phyloP scores from a whole-genome alignment of 2,797 vertebrate genomes.

The Etheostoma perlongum region DNA sequence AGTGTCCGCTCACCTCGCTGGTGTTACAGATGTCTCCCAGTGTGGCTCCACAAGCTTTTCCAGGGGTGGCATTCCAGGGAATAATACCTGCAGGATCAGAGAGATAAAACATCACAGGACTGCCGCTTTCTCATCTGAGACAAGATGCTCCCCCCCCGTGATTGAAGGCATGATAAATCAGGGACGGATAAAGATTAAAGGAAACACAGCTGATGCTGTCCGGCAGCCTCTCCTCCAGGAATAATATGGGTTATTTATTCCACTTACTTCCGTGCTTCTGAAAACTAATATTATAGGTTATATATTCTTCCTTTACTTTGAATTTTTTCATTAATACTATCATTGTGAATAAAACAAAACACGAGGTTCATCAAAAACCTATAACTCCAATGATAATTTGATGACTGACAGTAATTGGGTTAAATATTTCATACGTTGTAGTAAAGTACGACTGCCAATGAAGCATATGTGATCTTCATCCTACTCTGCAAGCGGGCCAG shows the following conservation, averaged over 20 bases:
- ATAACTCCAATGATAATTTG: constrained; percentile 21
- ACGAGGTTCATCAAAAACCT: neutral
- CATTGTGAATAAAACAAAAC: constrained; percentile 2
- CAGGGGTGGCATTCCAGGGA: constrained; percentile 94
- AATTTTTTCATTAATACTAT: neutral
- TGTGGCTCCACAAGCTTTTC: constrained; percentile 92
- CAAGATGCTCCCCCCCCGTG: constrained; percentile 54
- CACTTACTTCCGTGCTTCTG: neutral
- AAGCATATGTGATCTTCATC: constrained; percentile 68
- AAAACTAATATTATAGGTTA: neutral
- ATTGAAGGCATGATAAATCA: constrained; percentile 65
- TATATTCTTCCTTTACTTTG: neutral
- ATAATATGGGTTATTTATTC: constrained; percentile 58
- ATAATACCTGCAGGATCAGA: constrained; percentile 89
- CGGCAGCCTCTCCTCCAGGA: constrained; percentile 27
- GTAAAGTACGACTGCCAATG: constrained; percentile 47
- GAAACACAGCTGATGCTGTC: constrained; percentile 28
- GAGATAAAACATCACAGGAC: constrained; percentile 59
- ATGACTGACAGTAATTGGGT: constrained; percentile 52
- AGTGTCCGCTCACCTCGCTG: constrained; percentile 88
- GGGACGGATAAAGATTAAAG: constrained; percentile 69
- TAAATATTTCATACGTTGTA: constrained; percentile 65
- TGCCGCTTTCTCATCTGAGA: constrained; percentile 41
- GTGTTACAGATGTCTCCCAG: constrained; percentile 96
- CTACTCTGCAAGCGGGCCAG: constrained; percentile 65